Conservation (phyloP, 2,797 vertebrate genomes). For the Aldrovandia affinis region DNA sequence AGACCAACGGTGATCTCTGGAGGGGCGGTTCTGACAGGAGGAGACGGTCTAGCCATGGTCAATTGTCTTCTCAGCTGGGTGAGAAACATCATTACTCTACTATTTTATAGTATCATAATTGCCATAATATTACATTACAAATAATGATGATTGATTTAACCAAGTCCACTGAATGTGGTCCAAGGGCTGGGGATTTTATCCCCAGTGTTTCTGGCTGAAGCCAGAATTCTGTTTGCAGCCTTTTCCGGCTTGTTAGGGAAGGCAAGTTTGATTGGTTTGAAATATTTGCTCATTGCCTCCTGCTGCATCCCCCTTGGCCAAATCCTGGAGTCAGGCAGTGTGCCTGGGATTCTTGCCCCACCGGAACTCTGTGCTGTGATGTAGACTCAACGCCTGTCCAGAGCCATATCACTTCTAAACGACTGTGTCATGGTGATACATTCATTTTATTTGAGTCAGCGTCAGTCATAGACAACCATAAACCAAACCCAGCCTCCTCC, state of each 20-base stretch:
- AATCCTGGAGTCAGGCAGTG: background rate
- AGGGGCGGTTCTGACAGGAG: conserved; percentile 59
- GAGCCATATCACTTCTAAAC: background rate
- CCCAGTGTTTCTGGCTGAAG: background rate
- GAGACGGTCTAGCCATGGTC: conserved; percentile 66
- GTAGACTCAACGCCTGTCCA: background rate
- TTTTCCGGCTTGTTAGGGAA: background rate
- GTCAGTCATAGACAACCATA: background rate
- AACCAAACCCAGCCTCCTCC: background rate
- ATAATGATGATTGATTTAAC: background rate
- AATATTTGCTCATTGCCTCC: background rate
- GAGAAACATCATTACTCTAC: conserved; percentile 27
- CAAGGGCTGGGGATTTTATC: background rate
- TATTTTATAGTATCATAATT: background rate
- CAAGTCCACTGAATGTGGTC: background rate
- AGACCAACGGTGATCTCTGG: conserved; percentile 57
- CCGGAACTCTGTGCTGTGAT: background rate
- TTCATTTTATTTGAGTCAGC: background rate
- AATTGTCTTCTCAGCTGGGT: conserved; percentile 73
- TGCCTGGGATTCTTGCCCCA: background rate
- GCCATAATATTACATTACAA: background rate
- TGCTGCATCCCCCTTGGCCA: background rate
- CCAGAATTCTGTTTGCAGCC: background rate
- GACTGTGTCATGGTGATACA: background rate
- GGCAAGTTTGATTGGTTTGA: background rate